A percentile compares a stretch with the other conserved stretches of the same genome.
phyloP scores from a whole-genome alignment of 2,113 vertebrate genomes.

The Anarrhichthys ocellatus region DNA sequence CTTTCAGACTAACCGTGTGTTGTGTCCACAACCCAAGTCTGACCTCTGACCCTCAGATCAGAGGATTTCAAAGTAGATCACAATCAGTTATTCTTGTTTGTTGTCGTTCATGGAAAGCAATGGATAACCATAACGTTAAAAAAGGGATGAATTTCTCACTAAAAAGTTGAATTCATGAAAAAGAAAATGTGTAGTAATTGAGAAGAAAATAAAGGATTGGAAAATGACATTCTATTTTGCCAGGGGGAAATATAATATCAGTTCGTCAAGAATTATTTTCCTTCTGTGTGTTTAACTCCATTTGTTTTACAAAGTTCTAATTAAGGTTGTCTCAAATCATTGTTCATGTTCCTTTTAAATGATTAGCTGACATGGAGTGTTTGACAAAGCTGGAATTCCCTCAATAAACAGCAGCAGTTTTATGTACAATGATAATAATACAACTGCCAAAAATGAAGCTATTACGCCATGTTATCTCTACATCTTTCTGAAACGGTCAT shows the following conservation, averaged over 20 bases:
- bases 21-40: constrained; percentile 38
- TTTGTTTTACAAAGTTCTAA: constrained; percentile 42
- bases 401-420: constrained; percentile 19
- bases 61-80: constrained; percentile 33
- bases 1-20: constrained; percentile 44
- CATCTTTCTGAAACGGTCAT: constrained; percentile 13
- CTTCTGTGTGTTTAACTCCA: background rate
- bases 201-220: constrained; percentile 15
- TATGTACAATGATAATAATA: constrained; percentile 41
- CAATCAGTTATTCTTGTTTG: constrained; percentile 43
- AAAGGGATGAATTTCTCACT: background rate
- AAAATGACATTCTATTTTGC: background rate
- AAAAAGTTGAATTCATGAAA: background rate
- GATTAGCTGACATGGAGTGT: constrained; percentile 10
- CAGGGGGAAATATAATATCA: constrained; percentile 30
- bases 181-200: constrained; percentile 4
- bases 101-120: background rate
- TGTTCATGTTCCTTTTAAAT: constrained; percentile 42
- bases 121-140: background rate
- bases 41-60: constrained; percentile 49
- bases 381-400: constrained; percentile 35
- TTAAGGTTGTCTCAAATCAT: constrained; percentile 44
- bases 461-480: constrained; percentile 39
- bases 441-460: constrained; percentile 36
- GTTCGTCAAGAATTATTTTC: constrained; percentile 33